Percentiles rank a stretch among this genome's conserved stretches.
These are phyloP conservation scores for Melanotaenia boesemani DNA, from an alignment of 2,797 vertebrate species.

Conservation along the genomic window DNA sequence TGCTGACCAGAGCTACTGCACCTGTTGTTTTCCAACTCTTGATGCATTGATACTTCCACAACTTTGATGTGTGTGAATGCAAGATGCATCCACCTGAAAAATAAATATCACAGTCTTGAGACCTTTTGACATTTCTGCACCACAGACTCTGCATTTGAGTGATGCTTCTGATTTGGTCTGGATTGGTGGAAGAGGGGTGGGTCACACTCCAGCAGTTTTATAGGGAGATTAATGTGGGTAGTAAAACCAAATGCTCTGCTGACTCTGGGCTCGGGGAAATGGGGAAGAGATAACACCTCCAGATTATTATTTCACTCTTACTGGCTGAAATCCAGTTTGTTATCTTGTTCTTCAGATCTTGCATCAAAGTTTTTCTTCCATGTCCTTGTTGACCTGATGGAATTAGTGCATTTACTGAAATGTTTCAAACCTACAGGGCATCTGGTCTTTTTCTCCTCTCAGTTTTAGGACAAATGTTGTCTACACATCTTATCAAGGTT, in stretches of 20 bases:
- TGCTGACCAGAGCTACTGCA: too few species aligned
- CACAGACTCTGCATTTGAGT: too few species aligned
- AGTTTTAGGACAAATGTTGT: background rate
- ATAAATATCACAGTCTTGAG: too few species aligned
- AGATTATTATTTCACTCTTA: background rate
- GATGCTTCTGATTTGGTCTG: too few species aligned
- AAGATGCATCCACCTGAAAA: too few species aligned
- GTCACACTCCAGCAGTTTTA: constrained; percentile 18
- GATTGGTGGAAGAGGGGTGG: background rate
- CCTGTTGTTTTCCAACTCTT: too few species aligned
- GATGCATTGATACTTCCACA: too few species aligned
- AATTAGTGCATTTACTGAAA: background rate
- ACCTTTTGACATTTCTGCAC: too few species aligned
- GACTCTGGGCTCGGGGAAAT: constrained; percentile 1
- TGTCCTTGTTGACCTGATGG: background rate
- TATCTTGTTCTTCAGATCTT: background rate
- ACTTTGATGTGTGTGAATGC: too few species aligned
- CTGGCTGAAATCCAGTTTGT: constrained; percentile 3
- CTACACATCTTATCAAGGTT: too few species aligned
- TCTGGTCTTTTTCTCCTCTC: background rate
- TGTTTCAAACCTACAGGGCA: background rate
- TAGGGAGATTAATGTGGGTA: constrained; percentile 25
- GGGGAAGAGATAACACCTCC: background rate
- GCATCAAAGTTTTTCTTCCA: background rate
- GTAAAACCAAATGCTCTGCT: constrained; percentile 3